These are phyloP conservation scores for Nebria ingens DNA, from an alignment of 1,140 invertebrate species.

Conservation along the genomic window DNA sequence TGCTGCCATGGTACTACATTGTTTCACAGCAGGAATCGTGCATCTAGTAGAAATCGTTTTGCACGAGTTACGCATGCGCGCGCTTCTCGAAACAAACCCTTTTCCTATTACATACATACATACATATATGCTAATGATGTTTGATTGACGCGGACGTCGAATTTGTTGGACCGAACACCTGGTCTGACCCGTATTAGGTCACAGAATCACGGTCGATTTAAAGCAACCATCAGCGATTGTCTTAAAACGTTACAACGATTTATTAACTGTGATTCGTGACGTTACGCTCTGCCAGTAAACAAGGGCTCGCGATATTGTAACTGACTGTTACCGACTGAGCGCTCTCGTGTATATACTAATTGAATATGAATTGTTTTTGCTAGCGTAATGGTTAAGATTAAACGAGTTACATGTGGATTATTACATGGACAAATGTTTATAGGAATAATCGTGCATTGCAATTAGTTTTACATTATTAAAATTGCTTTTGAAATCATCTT, in stretches of 20 bases:
- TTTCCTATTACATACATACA: too few relatives aligned
- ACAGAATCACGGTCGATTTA: not conserved
- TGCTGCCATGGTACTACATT: constrained; percentile 2
- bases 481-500: too few relatives aligned
- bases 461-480: too few relatives aligned
- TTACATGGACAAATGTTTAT: too few relatives aligned
- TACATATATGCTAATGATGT: not conserved
- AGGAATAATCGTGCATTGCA: too few relatives aligned
- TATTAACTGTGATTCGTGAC: not conserved
- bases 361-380: too few relatives aligned
- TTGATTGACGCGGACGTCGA: not conserved
- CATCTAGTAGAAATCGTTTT: not conserved
- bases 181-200: not conserved
- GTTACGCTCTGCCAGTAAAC: not conserved
- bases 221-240: not conserved
- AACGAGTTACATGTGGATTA: too few relatives aligned
- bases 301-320: not conserved
- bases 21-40: not conserved
- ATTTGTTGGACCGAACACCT: not conserved
- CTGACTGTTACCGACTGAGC: not conserved
- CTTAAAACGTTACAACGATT: not conserved
- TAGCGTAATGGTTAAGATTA: too few relatives aligned
- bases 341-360: not conserved
- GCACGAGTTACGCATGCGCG: not conserved
- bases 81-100: too few relatives aligned